Conservation (phyloP, 2,113 vertebrate genomes). For the Phyllostomus hastatus region DNA sequence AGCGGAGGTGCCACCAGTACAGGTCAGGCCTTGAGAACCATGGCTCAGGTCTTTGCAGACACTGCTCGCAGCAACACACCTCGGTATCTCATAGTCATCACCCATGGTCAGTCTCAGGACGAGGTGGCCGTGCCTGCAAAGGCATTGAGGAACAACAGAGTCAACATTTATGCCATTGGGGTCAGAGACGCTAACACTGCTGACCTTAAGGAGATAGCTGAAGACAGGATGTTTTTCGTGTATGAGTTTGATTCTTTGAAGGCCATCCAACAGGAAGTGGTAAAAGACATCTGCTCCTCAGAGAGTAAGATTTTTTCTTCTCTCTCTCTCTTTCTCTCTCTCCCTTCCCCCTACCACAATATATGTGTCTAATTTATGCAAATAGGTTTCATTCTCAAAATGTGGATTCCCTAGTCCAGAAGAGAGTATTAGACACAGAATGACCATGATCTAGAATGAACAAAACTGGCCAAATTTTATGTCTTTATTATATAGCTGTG, state of each 20-base stretch:
- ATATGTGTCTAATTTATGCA: neutral
- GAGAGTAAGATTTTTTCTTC: slow-evolving; percentile 79
- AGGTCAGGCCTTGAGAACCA: slow-evolving; percentile 80
- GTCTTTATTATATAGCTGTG: neutral
- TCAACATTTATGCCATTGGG: slow-evolving; percentile 86
- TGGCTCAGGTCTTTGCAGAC: slow-evolving; percentile 78
- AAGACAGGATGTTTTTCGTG: slow-evolving; percentile 82
- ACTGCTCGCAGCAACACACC: slow-evolving; percentile 70
- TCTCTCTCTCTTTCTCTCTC: neutral
- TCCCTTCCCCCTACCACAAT: neutral
- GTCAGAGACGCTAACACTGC: slow-evolving; percentile 74
- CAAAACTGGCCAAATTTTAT: neutral
- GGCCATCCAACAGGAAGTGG: slow-evolving; percentile 82
- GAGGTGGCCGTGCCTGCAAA: slow-evolving; percentile 78
- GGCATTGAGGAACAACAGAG: slow-evolving; percentile 70
- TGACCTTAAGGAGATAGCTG: slow-evolving; percentile 83
- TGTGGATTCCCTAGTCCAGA: neutral
- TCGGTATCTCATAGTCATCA: slow-evolving; percentile 86
- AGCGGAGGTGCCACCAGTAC: slow-evolving; percentile 80
- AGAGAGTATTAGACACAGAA: neutral
- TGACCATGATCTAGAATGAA: neutral
- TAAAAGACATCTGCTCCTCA: slow-evolving; percentile 84
- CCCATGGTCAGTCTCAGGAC: slow-evolving; percentile 85
- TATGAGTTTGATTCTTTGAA: slow-evolving; percentile 85
- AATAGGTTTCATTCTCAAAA: neutral